phyloP scores from a whole-genome alignment of 2,888 invertebrate species.

The Archips xylosteana region DNA sequence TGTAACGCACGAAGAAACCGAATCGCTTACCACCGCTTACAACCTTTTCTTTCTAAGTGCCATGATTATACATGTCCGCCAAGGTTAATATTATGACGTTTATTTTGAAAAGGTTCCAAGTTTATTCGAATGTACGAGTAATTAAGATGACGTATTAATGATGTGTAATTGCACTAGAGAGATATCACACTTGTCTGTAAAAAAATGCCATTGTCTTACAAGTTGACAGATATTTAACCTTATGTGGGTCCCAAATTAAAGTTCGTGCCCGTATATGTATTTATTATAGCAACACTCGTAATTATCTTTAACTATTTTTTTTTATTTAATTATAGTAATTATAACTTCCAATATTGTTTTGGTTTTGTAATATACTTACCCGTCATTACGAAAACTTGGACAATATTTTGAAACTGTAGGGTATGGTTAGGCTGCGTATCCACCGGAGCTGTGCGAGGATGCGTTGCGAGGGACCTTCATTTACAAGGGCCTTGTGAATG shows the following conservation, averaged over 20 bases:
- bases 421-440: background rate
- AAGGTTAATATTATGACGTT: background rate
- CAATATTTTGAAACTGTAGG: background rate
- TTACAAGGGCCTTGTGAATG: too few relatives aligned
- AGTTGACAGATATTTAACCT: too few relatives aligned
- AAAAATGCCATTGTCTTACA: too few relatives aligned
- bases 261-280: background rate
- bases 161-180: background rate
- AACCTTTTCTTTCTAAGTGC: background rate
- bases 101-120: background rate
- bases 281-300: background rate
- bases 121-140: too few relatives aligned
- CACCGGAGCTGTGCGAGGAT: too few relatives aligned
- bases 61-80: background rate
- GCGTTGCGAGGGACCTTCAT: too few relatives aligned
- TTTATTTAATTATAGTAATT: background rate
- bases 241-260: too few relatives aligned
- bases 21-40: background rate
- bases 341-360: background rate
- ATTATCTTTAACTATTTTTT: background rate
- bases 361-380: conserved; percentile 1
- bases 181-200: background rate
- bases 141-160: too few relatives aligned
- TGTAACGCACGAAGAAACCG: background rate
- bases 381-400: background rate